Evolutionary conservation across 2,797 vertebrate species (phyloP).

Genomic region (Melanotaenia maccullochi): DNA sequence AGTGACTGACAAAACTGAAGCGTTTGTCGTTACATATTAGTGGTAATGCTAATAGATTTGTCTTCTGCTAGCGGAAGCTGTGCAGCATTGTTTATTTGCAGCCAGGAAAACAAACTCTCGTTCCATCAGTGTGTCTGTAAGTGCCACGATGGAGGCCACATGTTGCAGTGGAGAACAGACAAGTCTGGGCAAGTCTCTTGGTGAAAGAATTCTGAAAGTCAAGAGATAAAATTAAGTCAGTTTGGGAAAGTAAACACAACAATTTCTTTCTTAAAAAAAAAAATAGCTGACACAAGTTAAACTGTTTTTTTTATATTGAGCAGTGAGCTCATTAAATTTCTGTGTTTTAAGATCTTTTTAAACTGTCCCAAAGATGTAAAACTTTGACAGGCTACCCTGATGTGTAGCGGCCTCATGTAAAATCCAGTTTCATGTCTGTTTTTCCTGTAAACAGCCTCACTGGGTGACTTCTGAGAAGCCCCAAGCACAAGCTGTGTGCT

Average conservation of each 20-base stretch:
- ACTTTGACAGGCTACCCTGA: slow-evolving; percentile 14
- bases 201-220: neutral
- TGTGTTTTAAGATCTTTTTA: neutral
- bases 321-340: neutral
- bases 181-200: slow-evolving; percentile 29
- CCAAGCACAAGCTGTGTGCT: slow-evolving; percentile 16
- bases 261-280: neutral
- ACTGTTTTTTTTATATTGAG: neutral
- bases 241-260: neutral
- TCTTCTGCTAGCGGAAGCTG: neutral
- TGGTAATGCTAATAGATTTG: neutral
- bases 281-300: no score
- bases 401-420: neutral
- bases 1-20: slow-evolving; percentile 2
- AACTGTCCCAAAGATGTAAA: neutral
- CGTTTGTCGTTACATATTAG: neutral
- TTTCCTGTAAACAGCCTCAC: slow-evolving; percentile 3
- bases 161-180: slow-evolving; percentile 3
- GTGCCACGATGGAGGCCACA: neutral
- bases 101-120: slow-evolving; percentile 18
- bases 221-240: slow-evolving; percentile 5
- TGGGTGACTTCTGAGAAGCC: slow-evolving; percentile 23
- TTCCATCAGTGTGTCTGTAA: neutral
- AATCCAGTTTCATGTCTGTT: slow-evolving; percentile 24
- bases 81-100: neutral